These are phyloP conservation scores for Drosophila pachea DNA, from an alignment of 1,140 invertebrate species.

Conservation along the genomic window DNA sequence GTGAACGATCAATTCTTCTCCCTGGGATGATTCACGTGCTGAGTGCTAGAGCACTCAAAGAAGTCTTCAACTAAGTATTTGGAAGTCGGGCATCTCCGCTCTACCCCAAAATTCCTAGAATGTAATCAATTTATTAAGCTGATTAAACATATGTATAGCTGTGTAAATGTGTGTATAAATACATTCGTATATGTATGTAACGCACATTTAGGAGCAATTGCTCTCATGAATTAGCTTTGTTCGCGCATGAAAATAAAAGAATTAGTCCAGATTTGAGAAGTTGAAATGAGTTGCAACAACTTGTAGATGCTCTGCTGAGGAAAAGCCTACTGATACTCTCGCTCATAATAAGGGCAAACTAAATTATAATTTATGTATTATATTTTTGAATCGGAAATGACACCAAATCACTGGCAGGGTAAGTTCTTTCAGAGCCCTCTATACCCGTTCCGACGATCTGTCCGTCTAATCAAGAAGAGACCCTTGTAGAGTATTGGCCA, in stretches of 20 bases:
- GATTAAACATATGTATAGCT: conserved; percentile 14
- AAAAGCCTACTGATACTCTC: too few species aligned
- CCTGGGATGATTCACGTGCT: too few species aligned
- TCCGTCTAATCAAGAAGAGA: too few species aligned
- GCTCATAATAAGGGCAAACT: too few species aligned
- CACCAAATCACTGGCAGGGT: too few species aligned
- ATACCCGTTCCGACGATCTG: too few species aligned
- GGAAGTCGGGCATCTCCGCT: background rate
- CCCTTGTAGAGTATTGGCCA: background rate
- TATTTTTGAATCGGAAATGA: too few species aligned
- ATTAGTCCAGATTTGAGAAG: background rate
- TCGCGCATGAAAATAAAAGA: background rate
- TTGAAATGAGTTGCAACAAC: background rate
- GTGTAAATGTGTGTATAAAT: background rate
- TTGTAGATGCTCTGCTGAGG: conserved; percentile 2
- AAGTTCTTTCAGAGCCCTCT: too few species aligned
- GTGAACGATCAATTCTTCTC: too few species aligned
- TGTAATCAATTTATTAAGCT: conserved; percentile 3
- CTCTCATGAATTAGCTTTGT: conserved; percentile 5
- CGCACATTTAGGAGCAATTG: conserved; percentile 12
- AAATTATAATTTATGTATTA: too few species aligned
- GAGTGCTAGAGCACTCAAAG: too few species aligned
- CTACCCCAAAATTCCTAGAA: background rate
- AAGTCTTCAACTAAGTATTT: conserved; percentile 1
- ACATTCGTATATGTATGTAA: background rate